phyloP scores from a whole-genome alignment of 2,888 invertebrate genomes.

The Ephialtes manifestator region DNA sequence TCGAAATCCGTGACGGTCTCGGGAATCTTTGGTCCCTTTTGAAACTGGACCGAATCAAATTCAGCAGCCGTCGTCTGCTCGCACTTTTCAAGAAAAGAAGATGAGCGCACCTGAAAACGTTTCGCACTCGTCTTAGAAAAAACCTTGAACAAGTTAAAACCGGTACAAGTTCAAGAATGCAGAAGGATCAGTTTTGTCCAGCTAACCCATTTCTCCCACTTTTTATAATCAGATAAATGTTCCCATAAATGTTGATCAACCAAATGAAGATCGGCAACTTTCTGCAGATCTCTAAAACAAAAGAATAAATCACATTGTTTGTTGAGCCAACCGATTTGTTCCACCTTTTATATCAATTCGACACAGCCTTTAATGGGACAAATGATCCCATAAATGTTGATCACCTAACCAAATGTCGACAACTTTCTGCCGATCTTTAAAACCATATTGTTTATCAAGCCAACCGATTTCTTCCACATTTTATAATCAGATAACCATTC shows the following conservation, averaged over 20 bases:
- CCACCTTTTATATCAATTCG: no score
- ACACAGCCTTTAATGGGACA: no score
- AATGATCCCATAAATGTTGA: no score
- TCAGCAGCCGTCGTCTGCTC: conserved; percentile 42
- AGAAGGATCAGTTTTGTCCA: neutral
- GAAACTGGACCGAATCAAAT: conserved; percentile 81
- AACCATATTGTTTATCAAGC: neutral
- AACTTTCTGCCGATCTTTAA: no score
- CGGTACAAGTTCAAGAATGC: neutral
- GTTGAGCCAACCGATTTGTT: no score
- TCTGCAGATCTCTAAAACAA: no score
- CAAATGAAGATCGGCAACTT: no score
- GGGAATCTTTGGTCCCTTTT: conserved; percentile 78
- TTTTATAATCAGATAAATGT: no score
- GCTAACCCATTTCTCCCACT: neutral
- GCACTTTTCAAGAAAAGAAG: conserved; percentile 40
- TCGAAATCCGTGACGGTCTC: conserved; percentile 83
- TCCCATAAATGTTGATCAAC: no score
- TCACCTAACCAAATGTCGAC: no score
- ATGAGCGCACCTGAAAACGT: conserved; percentile 9
- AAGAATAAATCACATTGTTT: no score
- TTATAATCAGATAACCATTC: no score
- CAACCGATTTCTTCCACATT: neutral
- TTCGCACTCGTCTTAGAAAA: neutral
- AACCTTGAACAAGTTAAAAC: neutral